A percentile compares a stretch with the other conserved stretches of the same genome.
phyloP scores from a whole-genome alignment of 2,888 invertebrate genomes.

The Ormyrus thymus region DNA sequence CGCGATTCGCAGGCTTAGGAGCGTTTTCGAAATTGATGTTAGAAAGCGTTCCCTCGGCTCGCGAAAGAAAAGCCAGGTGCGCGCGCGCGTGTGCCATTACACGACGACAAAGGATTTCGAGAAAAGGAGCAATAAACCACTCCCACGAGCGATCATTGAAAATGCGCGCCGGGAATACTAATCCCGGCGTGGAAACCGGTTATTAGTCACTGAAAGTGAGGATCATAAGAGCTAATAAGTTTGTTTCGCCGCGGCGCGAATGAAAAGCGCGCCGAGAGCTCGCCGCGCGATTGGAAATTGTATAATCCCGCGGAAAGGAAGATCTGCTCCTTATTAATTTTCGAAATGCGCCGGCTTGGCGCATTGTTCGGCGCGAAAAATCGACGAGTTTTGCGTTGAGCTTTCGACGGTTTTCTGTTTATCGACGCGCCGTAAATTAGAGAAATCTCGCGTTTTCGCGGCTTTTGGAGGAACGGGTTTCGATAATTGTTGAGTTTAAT shows the following conservation, averaged over 20 bases:
- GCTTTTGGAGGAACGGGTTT: too few relatives aligned
- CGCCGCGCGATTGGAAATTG: constrained; percentile 35
- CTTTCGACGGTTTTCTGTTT: too few relatives aligned
- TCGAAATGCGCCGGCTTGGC: constrained; percentile 10
- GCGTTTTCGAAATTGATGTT: constrained; percentile 40
- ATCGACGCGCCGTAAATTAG: too few relatives aligned
- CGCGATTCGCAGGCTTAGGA: not conserved
- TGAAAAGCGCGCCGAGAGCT: not conserved
- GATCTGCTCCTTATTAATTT: constrained; percentile 35
- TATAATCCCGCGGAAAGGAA: constrained; percentile 40
- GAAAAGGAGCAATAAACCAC: constrained; percentile 50
- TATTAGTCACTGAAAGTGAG: constrained; percentile 59
- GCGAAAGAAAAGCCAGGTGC: constrained; percentile 22
- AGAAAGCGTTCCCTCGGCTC: constrained; percentile 28
- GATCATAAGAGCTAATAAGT: constrained; percentile 61
- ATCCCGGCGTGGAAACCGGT: constrained; percentile 63
- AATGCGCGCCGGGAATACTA: constrained; percentile 51
- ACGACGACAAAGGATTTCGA: constrained; percentile 53
- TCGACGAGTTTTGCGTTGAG: too few relatives aligned
- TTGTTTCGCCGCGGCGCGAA: constrained; percentile 49
- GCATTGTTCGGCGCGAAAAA: constrained; percentile 31
- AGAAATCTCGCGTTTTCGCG: too few relatives aligned
- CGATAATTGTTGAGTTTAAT: too few relatives aligned
- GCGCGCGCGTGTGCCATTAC: constrained; percentile 29
- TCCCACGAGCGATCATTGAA: constrained; percentile 56